Conservation (phyloP, 2,888 invertebrate species). For the Idaea straminata region DNA sequence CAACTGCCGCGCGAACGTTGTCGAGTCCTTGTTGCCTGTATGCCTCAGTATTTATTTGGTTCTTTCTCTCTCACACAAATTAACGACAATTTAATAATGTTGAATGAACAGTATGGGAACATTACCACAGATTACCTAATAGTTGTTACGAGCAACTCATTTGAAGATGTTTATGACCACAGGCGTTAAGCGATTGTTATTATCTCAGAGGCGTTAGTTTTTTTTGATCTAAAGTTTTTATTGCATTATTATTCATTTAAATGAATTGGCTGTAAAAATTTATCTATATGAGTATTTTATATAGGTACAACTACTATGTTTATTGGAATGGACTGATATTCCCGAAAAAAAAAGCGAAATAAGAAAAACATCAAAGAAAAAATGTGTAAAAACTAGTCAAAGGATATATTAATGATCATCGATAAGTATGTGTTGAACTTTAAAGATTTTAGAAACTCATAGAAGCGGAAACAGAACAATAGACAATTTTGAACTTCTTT, state of each 20-base stretch:
- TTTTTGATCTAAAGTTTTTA: neutral
- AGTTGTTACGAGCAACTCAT: neutral
- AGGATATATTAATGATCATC: neutral
- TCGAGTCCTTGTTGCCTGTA: neutral
- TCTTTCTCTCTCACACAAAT: constrained; percentile 35
- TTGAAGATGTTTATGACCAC: neutral
- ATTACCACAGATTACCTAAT: neutral
- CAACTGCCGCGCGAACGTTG: neutral
- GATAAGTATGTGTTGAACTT: neutral
- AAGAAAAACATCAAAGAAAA: neutral
- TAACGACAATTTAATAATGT: constrained; percentile 50
- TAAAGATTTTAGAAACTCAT: neutral
- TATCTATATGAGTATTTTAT: neutral
- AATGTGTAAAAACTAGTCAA: neutral
- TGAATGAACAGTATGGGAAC: constrained; percentile 29
- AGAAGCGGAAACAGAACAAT: neutral
- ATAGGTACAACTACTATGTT: no score
- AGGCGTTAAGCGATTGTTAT: neutral
- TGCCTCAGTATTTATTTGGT: neutral
- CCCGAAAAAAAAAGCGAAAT: neutral
- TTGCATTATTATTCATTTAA: neutral
- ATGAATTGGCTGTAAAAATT: neutral
- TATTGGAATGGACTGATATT: no score
- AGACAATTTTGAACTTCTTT: neutral
- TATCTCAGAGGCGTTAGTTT: neutral